Percentiles rank a stretch among this genome's conserved stretches.
phyloP scores from a whole-genome alignment of 2,113 vertebrate genomes.

The Labeo rohita region DNA sequence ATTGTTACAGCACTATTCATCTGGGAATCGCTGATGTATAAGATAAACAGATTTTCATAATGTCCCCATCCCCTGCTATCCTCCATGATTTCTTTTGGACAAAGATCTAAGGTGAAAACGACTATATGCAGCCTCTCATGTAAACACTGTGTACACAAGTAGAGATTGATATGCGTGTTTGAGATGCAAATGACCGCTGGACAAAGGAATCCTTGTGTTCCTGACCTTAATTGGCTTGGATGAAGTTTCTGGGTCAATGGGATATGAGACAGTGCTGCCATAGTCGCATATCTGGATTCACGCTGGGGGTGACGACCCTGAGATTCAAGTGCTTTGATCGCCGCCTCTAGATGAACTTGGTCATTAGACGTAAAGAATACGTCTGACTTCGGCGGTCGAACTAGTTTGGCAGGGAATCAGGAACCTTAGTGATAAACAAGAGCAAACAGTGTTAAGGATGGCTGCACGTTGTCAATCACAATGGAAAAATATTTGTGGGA shows the following conservation, averaged over 20 bases:
- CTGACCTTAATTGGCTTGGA: constrained; percentile 52
- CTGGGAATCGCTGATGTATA: constrained; percentile 56
- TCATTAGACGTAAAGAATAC: constrained; percentile 16
- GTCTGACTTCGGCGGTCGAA: neutral
- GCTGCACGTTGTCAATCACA: constrained; percentile 11
- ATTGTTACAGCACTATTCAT: constrained; percentile 56
- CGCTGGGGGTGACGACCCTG: constrained; percentile 4
- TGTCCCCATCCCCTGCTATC: constrained; percentile 49
- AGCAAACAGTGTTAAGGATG: constrained; percentile 8
- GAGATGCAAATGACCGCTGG: constrained; percentile 54
- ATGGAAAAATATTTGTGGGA: constrained; percentile 14
- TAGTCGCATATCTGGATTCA: constrained; percentile 13
- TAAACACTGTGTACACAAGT: constrained; percentile 47
- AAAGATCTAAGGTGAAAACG: constrained; percentile 53
- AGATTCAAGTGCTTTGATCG: constrained; percentile 34
- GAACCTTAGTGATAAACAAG: constrained; percentile 7
- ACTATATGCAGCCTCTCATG: constrained; percentile 50
- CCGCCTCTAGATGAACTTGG: constrained; percentile 13
- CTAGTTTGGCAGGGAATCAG: neutral
- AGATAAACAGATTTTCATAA: constrained; percentile 55
- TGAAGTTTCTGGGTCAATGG: constrained; percentile 48
- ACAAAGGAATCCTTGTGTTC: constrained; percentile 54
- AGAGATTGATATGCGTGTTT: constrained; percentile 48
- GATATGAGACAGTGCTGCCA: constrained; percentile 12
- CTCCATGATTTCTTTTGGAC: constrained; percentile 53